These are phyloP conservation scores for Pristionchus japonicus DNA, from an alignment of 2,888 invertebrate genomes.

Conservation along the genomic window DNA sequence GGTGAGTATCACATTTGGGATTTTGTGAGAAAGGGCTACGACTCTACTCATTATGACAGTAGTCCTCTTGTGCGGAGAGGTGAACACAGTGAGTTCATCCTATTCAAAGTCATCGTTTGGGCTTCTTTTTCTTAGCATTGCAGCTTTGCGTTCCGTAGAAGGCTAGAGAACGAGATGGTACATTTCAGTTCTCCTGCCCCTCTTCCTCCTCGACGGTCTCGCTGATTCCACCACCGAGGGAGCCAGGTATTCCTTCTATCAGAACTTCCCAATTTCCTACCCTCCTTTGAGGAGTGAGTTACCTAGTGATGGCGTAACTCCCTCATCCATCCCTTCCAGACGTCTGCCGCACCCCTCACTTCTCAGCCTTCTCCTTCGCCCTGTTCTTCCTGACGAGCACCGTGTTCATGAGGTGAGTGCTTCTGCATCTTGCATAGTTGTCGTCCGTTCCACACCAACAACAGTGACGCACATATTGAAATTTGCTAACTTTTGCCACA, in stretches of 20 bases:
- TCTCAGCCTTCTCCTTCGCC: constrained; percentile 68
- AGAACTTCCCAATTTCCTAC: no score
- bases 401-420: constrained; percentile 61
- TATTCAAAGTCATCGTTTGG: neutral
- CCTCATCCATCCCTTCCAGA: neutral
- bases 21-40: no score
- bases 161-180: no score
- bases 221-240: neutral
- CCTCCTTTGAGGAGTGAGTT: neutral
- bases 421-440: no score
- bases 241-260: neutral
- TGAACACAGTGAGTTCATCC: constrained; percentile 59
- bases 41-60: constrained; percentile 69
- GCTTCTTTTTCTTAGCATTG: no score
- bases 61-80: constrained; percentile 72
- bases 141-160: no score
- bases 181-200: constrained; percentile 65
- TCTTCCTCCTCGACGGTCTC: neutral
- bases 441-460: no score
- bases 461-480: no score
- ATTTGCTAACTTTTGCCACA: no score
- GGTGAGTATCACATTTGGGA: no score
- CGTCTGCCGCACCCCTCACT: constrained; percentile 65
- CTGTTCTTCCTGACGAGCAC: constrained; percentile 71
- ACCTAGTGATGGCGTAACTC: neutral